Evolutionary conservation across 2,113 vertebrate genomes (phyloP).

Genomic region (Peromyscus leucopus): DNA sequence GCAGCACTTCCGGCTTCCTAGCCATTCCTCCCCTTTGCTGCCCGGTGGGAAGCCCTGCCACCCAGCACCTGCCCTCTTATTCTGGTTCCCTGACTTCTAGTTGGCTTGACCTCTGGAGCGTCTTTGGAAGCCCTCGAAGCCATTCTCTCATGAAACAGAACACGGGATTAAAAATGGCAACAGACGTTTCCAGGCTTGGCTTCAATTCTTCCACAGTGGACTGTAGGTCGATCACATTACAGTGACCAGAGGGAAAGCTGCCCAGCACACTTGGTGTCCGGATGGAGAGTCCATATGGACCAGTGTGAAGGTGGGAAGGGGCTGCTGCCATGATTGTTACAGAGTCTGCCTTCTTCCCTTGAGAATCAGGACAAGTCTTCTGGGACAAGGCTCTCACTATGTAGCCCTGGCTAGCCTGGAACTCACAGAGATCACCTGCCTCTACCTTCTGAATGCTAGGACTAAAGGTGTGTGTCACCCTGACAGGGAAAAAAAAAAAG

Average conservation of each 20-base stretch:
- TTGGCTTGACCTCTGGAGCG: conserved; percentile 21
- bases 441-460: not conserved
- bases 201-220: not conserved
- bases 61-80: not conserved
- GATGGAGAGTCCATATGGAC: not conserved
- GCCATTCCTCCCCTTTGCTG: not conserved
- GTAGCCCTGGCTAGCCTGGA: not conserved
- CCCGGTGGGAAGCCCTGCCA: not conserved
- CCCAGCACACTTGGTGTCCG: not conserved
- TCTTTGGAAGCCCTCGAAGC: conserved; percentile 44
- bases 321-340: not conserved
- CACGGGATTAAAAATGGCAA: conserved; percentile 1
- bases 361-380: not conserved
- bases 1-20: conserved; percentile 9
- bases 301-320: not conserved
- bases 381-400: not conserved
- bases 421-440: not conserved
- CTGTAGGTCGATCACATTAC: not conserved
- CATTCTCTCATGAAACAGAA: conserved; percentile 10
- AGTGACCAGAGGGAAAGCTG: not conserved
- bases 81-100: not conserved
- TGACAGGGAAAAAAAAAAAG: too few species aligned
- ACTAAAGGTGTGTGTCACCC: not conserved
- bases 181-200: not conserved
- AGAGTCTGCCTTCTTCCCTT: not conserved